Evolutionary conservation across 2,797 vertebrate genomes (phyloP).

Genomic region (Perodicticus potto): DNA sequence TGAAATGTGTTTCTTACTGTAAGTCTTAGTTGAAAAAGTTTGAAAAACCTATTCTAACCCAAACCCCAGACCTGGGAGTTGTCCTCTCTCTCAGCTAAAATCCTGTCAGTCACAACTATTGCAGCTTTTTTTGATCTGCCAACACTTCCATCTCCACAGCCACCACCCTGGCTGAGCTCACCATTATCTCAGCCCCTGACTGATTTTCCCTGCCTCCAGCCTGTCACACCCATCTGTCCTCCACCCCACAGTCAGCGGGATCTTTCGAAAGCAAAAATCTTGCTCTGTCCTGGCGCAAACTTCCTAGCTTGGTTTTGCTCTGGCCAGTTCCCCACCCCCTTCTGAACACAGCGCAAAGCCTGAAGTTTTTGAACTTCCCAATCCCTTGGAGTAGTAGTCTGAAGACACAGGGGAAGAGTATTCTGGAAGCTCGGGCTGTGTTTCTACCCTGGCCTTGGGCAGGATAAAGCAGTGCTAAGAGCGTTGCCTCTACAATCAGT

Average conservation of each 20-base stretch:
- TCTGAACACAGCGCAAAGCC: neutral
- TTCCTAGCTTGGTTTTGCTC: neutral
- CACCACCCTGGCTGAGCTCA: neutral
- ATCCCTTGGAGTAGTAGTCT: too few species aligned
- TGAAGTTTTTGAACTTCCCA: neutral
- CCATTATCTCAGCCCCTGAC: neutral
- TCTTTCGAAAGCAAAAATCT: neutral
- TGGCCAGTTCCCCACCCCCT: neutral
- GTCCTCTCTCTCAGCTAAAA: neutral
- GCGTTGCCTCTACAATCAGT: neutral
- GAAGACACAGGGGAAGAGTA: neutral
- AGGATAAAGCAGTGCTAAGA: neutral
- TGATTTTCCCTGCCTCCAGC: neutral
- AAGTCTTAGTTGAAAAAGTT: neutral
- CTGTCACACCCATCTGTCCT: neutral
- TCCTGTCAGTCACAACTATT: neutral
- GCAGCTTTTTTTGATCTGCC: neutral
- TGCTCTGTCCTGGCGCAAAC: neutral
- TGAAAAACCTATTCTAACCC: neutral
- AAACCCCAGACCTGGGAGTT: neutral
- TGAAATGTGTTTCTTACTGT: neutral
- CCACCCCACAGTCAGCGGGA: neutral
- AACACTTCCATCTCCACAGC: neutral
- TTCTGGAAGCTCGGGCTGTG: neutral
- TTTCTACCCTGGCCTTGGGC: neutral